Evolutionary conservation across 2,113 vertebrate species (phyloP), one percentile per base, ranked within the genome.

Genomic region (Myodes glareolus): DNA sequence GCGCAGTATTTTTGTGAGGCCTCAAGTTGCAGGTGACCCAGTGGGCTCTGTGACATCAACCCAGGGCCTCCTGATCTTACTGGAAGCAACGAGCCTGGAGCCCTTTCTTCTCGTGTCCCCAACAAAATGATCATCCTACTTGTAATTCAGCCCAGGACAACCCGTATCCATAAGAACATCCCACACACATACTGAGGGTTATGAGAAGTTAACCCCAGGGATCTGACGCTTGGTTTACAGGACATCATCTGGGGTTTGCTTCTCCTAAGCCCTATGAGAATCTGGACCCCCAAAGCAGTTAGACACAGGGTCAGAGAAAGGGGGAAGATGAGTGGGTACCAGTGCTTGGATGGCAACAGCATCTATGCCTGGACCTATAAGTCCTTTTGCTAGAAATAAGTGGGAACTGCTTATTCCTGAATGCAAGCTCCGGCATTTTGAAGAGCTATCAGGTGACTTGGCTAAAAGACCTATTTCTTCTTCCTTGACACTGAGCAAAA

Each of bases 181-280:
- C 4, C 45, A 6, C 3, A 55, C 75, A 45, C 0, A 45, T 14
- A 13, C 7, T 0, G 17, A 70, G 42, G 25, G 31, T 17, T 47
- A 4, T 1, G 6, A 5, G 67, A 29, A 70, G 23, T 27, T 47
- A 70, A 45, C 29, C 63, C 33, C 31, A 55, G 31, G 86, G n/a
- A 33, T 21, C 72, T 36, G 14, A 36, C 65, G 11, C 25, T 67
- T 47, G 52, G n/a, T 55, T 78, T 86, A 82, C 8, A 55, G 52
- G 45, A 73, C 27, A 31, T 21, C 10, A 21, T 21, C 10, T 58
- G 47, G 10, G 42, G 17, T 52, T 42, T 1, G 13, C 36, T 93
- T 63, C 92, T 89, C 67, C 39, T 65, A 95, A 95, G 84, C 11
- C 68, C 9, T 50, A 55, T 4, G 25, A 90, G 39, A 92, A 90